Evolutionary conservation across 2,888 invertebrate genomes (phyloP).

Genomic region (Fabriciana adippe): DNA sequence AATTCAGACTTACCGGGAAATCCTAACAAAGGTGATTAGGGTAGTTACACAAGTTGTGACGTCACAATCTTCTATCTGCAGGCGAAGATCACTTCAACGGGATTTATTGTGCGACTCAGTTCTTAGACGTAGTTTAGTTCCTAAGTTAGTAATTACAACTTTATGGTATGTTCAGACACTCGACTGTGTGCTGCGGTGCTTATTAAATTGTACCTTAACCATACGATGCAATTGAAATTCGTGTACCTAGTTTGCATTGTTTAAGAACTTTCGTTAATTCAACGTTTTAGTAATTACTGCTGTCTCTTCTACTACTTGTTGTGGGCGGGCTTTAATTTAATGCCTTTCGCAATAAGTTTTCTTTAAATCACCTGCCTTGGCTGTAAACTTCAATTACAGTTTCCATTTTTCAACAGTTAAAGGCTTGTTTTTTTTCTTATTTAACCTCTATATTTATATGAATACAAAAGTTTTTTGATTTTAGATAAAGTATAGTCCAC

Average conservation of each 20-base stretch:
- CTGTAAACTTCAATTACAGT: too few relatives aligned
- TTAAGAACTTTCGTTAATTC: slow-evolving; percentile 20
- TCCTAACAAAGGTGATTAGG: slow-evolving; percentile 29
- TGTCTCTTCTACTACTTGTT: slow-evolving; percentile 17
- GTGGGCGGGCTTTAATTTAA: background rate
- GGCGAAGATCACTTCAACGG: slow-evolving; percentile 38
- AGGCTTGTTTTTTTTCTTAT: too few relatives aligned
- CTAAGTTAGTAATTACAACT: slow-evolving; percentile 52
- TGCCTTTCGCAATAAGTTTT: background rate
- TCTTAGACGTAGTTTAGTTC: slow-evolving; percentile 36
- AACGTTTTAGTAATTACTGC: slow-evolving; percentile 24
- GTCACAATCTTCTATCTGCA: slow-evolving; percentile 38
- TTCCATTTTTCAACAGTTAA: too few relatives aligned
- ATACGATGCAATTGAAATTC: slow-evolving; percentile 24
- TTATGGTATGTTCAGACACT: slow-evolving; percentile 49
- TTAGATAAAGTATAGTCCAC: too few relatives aligned
- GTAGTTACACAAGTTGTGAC: slow-evolving; percentile 32
- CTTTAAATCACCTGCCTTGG: background rate
- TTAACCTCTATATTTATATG: too few relatives aligned
- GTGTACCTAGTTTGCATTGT: slow-evolving; percentile 17
- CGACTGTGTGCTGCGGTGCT: slow-evolving; percentile 30
- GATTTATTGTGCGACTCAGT: slow-evolving; percentile 44
- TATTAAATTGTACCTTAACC: slow-evolving; percentile 39
- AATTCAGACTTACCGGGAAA: slow-evolving; percentile 19
- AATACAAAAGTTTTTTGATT: too few relatives aligned